Percentiles rank a stretch among this genome's conserved stretches.
Conservation (phyloP, 2,113 vertebrate genomes). For the Muntiacus muntjak region DNA sequence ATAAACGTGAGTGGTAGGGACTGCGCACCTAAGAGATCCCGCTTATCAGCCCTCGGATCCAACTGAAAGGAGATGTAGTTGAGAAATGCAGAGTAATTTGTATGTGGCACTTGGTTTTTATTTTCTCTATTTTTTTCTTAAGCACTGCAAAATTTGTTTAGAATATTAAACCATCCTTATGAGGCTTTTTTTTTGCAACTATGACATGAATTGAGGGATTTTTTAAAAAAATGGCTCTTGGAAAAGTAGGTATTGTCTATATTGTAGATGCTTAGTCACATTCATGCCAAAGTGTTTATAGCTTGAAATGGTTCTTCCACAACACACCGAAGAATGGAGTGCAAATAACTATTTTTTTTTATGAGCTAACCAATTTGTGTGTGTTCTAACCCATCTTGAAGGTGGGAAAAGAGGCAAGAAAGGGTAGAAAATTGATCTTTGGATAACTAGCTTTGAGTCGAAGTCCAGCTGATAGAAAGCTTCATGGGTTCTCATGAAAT, state of each 20-base stretch:
- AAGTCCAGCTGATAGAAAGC: constrained; percentile 1
- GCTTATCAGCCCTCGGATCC: background rate
- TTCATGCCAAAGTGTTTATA: constrained; percentile 20
- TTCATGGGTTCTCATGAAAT: constrained; percentile 18
- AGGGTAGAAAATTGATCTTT: background rate
- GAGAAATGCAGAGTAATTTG: constrained; percentile 35
- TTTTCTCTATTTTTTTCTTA: background rate
- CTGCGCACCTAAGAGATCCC: background rate
- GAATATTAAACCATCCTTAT: constrained; percentile 41
- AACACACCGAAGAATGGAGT: background rate
- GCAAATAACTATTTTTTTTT: background rate
- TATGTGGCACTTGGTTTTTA: constrained; percentile 67
- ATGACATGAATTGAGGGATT: background rate
- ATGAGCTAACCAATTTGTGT: background rate
- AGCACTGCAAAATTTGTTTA: constrained; percentile 54
- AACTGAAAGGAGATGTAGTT: constrained; percentile 5
- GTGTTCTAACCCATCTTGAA: background rate
- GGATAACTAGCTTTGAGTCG: background rate
- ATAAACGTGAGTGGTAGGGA: background rate
- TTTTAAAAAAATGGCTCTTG: constrained; percentile 16
- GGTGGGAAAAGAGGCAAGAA: background rate
- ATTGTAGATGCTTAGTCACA: background rate
- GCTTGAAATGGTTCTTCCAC: background rate
- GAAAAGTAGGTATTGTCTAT: background rate
- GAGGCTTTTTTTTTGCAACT: constrained; percentile 27